Base-by-base conservation (phyloP, 2,888 invertebrate species). In the Carterocephalus palaemon region DNA sequence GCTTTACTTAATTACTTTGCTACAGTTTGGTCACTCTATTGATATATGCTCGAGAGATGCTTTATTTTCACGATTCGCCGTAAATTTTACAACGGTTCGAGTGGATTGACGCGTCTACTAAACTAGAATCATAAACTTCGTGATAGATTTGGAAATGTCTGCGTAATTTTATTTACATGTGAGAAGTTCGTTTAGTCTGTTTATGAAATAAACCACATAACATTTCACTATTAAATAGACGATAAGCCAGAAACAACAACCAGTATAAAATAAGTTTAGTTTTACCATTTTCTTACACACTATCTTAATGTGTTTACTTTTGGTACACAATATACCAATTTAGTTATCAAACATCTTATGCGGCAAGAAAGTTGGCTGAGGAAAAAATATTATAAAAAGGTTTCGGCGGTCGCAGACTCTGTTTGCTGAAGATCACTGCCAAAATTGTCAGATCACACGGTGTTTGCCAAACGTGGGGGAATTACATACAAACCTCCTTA, bases 11-110 rank as follows among this genome's bases (percentile, higher is more conserved):
- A n/a, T n/a, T n/a, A n/a, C n/a, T n/a, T n/a, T n/a, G n/a, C n/a
- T n/a, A n/a, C n/a, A 19, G 13, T 19, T 13, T 42, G 34, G 34
- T 42, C 4, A 36, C 28, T n/a, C 22, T 34, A 34, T 5, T 34
- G 20, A 32, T 33, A 7, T 40, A 32, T 34, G 33, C 26, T 43
- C 36, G 6, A 5, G 22, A 29, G 29, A 43, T 42, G 49, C 46
- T 42, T 59, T 62, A 60, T 60, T 62, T 64, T 59, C 56, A 61
- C 48, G 53, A 59, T 36, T 22, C 15, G 39, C 62, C 64, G 52
- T 70, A 67, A 66, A 68, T 59, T 67, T 67, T 61, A 68, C 54
- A 56, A 52, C 51, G 34, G 58, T 66, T 55, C 55, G 57, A 56
- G 52, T 49, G 47, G 47, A 61, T 62, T 53, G 67, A 65, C 52